Evolutionary conservation across 1,140 invertebrate species (phyloP).

Genomic region (Alviniconcha marisindica): DNA sequence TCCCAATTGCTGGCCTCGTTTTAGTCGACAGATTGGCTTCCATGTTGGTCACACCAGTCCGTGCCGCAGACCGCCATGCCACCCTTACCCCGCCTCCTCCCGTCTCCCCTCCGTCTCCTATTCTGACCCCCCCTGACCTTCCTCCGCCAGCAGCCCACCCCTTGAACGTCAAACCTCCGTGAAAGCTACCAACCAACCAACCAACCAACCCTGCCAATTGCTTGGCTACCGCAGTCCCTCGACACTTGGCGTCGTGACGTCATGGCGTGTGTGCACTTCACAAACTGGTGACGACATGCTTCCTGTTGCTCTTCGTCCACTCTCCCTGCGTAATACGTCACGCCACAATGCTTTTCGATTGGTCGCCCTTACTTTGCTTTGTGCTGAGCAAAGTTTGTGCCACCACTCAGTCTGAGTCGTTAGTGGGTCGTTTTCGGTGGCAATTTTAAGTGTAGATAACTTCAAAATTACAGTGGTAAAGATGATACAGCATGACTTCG

Average conservation of each 20-base stretch:
- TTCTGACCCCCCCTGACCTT: not conserved
- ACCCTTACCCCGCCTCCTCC: not conserved
- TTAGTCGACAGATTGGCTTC: conserved; percentile 30
- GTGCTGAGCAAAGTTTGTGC: too few relatives aligned
- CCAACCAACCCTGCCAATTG: too few relatives aligned
- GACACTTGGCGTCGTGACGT: conserved; percentile 29
- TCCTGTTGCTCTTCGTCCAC: conserved; percentile 41
- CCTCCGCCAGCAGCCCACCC: conserved; percentile 2
- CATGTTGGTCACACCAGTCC: conserved; percentile 64
- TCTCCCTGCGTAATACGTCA: conserved; percentile 51
- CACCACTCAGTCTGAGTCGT: too few relatives aligned
- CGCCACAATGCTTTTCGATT: conserved; percentile 44
- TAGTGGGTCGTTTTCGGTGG: too few relatives aligned
- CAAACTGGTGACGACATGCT: conserved; percentile 38
- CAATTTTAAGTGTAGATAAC: too few relatives aligned
- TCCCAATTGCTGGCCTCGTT: not conserved
- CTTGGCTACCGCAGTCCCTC: not conserved
- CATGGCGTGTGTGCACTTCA: conserved; percentile 53
- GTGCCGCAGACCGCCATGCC: conserved; percentile 45
- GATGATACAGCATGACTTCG: too few relatives aligned
- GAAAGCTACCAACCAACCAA: too few relatives aligned
- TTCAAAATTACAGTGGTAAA: too few relatives aligned
- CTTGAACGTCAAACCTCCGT: too few relatives aligned
- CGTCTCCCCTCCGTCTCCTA: not conserved
- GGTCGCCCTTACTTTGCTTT: not conserved